Evolutionary conservation across 1,140 invertebrate genomes (phyloP).

Genomic region (Bombus breviceps): DNA sequence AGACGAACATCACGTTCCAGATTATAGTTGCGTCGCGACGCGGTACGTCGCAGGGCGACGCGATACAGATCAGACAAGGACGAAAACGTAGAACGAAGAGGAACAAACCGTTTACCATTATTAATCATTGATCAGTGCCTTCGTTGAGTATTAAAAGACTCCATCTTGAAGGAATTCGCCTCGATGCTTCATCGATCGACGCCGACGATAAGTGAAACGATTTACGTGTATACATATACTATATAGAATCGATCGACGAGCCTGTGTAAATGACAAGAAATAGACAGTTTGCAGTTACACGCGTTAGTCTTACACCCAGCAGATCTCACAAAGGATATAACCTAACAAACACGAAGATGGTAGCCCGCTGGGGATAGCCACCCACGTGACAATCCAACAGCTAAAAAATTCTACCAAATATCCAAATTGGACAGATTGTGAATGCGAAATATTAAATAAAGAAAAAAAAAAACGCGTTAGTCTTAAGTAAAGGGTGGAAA

Average conservation of each 20-base stretch:
- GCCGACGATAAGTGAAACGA: too few species aligned
- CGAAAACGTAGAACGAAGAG: constrained; percentile 10
- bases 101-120: background rate
- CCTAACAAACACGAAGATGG: too few species aligned
- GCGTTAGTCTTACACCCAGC: background rate
- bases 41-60: constrained; percentile 11
- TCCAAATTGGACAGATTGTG: too few species aligned
- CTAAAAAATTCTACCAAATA: too few species aligned
- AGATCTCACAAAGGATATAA: too few species aligned
- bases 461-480: too few species aligned
- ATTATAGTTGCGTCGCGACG: constrained; percentile 31
- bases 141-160: background rate
- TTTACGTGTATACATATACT: too few species aligned
- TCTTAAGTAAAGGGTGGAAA: constrained; percentile 27
- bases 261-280: background rate
- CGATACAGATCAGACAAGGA: constrained; percentile 20
- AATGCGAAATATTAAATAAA: too few species aligned
- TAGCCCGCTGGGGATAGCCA: too few species aligned
- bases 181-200: background rate
- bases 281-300: background rate
- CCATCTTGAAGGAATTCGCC: background rate
- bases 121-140: background rate
- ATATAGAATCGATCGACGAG: background rate
- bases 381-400: too few species aligned
- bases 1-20: constrained; percentile 65